Evolutionary conservation across 2,797 vertebrate species (phyloP), one percentile per base, ranked within the genome.

Genomic region (Tokudaia muenninki): DNA sequence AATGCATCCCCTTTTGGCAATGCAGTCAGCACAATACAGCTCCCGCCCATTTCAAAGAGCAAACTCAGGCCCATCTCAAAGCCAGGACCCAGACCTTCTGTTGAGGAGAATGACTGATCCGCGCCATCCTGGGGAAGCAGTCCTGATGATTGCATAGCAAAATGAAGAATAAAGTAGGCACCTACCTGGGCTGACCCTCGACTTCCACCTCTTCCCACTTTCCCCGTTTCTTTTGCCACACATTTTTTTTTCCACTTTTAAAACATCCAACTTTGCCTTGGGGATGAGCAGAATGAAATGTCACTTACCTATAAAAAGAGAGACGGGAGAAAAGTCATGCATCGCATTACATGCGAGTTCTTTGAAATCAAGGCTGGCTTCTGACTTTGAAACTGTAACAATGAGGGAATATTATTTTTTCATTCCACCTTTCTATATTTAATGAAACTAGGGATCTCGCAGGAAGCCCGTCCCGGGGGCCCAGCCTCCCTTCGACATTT

Each of bases 351-450:
- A 97, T 17, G 77, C 0, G 0, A 90, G 16, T 90, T 90, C 97
- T 98, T 98, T 98, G 98, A 98, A 98, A 98, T 98, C 98, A 98
- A 98, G 98, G 98, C 98, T 98, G 50, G 96, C 96, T 92, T 97
- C 95, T 59, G 91, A 98, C 98, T 98, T 98, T 98, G 98, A 99
- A 98, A 98, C 89, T 72, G 70, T 94, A 98, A 97, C 98, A 97
- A 97, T 50, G 96, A 98, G 92, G 6, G 94, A 88, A 12, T 83
- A 96, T 97, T 98, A 95, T 98, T 97, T 98, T 95, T 97, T 97
- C 91, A 92, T 94, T 87, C 44, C 82, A 37, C 89, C 95, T 97
- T 97, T 94, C 94, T 96, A 92, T 97, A 97, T 96, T 97, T 97
- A 98, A 98, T 97, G 96, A 96, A 97, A 96, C 95, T 95, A 13